Evolutionary conservation across 2,888 invertebrate species (phyloP).

Genomic region (Pterostichus niger): DNA sequence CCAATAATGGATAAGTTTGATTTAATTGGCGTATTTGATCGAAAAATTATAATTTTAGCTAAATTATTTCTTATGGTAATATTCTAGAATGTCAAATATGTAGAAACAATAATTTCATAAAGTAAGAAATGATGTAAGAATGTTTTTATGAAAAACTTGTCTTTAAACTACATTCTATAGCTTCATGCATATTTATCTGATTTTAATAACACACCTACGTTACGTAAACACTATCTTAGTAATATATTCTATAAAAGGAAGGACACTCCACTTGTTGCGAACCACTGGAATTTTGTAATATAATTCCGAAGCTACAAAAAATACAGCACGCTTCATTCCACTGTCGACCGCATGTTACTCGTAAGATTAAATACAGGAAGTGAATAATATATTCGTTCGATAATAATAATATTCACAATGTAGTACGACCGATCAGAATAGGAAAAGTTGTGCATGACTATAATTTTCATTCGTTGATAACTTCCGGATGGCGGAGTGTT

Average conservation of each 20-base stretch:
- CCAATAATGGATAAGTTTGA: no score
- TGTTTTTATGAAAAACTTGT: no score
- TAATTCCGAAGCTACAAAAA: constrained; percentile 20
- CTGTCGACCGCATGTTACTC: constrained; percentile 21
- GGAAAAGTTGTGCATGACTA: constrained; percentile 41
- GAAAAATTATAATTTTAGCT: no score
- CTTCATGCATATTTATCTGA: constrained; percentile 34
- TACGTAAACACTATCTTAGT: constrained; percentile 26
- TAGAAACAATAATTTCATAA: no score
- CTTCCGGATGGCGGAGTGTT: constrained; percentile 8
- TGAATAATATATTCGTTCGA: constrained; percentile 28
- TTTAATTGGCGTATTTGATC: no score
- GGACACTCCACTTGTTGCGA: constrained; percentile 21
- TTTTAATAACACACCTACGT: constrained; percentile 17
- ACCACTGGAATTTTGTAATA: neutral
- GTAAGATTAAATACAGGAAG: constrained; percentile 50
- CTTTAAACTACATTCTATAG: constrained; percentile 7
- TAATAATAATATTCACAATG: constrained; percentile 43
- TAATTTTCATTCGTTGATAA: constrained; percentile 34
- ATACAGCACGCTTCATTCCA: neutral
- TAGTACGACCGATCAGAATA: constrained; percentile 18
- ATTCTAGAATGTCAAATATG: no score
- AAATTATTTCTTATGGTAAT: no score
- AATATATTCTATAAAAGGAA: constrained; percentile 32
- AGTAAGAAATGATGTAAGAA: no score